A percentile compares a stretch with the other conserved stretches of the same genome.
phyloP scores from a whole-genome alignment of 2,113 vertebrate genomes.

The Esox niger region DNA sequence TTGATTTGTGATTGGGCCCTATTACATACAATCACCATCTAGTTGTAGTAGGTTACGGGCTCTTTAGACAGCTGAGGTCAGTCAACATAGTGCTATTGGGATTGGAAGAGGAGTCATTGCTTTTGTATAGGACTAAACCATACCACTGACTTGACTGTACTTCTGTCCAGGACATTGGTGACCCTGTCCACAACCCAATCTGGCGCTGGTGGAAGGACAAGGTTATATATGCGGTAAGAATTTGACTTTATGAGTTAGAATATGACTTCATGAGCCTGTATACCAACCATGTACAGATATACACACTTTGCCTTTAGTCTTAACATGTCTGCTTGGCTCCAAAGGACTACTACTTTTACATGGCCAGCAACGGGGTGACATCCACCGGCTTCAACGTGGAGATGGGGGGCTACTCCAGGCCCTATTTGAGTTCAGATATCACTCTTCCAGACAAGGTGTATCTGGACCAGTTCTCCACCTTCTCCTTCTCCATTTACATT shows the following conservation, averaged over 20 bases:
- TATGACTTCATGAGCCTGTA: too few species aligned
- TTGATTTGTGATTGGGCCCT: background rate
- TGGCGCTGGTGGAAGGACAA: constrained; percentile 64
- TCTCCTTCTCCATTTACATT: constrained; percentile 13
- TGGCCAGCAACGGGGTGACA: background rate
- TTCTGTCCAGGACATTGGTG: constrained; percentile 52
- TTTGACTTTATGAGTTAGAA: background rate
- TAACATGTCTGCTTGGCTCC: background rate
- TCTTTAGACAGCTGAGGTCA: background rate
- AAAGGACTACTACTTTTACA: constrained; percentile 6
- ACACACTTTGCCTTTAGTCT: background rate
- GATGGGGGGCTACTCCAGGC: background rate
- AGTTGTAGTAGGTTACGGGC: background rate
- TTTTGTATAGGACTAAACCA: background rate
- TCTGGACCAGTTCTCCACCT: constrained; percentile 8
- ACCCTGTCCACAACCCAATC: constrained; percentile 55
- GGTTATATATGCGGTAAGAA: constrained; percentile 34
- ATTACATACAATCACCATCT: background rate
- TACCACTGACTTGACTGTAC: background rate
- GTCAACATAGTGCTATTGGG: background rate
- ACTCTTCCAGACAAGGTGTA: constrained; percentile 14
- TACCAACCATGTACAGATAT: too few species aligned
- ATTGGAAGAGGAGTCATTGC: background rate
- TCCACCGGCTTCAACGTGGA: constrained; percentile 9
- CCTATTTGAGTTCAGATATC: background rate